Percentiles rank a stretch among this genome's conserved stretches.
phyloP scores from a whole-genome alignment of 2,888 invertebrate genomes.

The Microchrysa polita region DNA sequence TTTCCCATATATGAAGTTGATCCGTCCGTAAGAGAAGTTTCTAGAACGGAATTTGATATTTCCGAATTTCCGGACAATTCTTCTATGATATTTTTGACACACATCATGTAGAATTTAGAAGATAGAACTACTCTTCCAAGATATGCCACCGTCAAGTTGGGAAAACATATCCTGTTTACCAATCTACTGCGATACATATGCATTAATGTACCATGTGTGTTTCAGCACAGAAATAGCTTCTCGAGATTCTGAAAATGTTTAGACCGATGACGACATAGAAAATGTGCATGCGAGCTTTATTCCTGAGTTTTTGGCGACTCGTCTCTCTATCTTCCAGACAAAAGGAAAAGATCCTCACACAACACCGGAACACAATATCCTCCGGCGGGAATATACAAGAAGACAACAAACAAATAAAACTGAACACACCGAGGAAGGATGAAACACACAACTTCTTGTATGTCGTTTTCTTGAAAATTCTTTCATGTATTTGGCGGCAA shows the following conservation, averaged over 20 bases:
- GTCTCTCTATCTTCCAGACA: no score
- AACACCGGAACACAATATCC: neutral
- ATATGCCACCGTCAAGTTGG: neutral
- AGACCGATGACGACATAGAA: neutral
- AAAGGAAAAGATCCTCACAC: no score
- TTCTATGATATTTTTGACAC: neutral
- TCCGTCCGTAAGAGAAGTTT: neutral
- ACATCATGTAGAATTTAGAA: neutral
- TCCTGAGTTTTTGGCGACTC: neutral
- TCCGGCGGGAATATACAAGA: neutral
- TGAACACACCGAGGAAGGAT: neutral
- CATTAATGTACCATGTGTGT: no score
- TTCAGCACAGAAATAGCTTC: neutral
- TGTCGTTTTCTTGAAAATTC: neutral
- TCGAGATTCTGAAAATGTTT: neutral
- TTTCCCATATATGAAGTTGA: neutral
- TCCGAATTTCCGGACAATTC: neutral
- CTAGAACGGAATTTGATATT: neutral
- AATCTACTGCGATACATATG: neutral
- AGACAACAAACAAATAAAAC: neutral
- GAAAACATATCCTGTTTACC: slow-evolving; percentile 39
- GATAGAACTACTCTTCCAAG: neutral
- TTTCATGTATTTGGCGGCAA: neutral
- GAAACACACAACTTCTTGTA: neutral
- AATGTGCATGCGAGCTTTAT: slow-evolving; percentile 3